These are phyloP conservation scores for Andinoacara biseriatus DNA, from an alignment of 2,113 vertebrate genomes.

Conservation along the genomic window DNA sequence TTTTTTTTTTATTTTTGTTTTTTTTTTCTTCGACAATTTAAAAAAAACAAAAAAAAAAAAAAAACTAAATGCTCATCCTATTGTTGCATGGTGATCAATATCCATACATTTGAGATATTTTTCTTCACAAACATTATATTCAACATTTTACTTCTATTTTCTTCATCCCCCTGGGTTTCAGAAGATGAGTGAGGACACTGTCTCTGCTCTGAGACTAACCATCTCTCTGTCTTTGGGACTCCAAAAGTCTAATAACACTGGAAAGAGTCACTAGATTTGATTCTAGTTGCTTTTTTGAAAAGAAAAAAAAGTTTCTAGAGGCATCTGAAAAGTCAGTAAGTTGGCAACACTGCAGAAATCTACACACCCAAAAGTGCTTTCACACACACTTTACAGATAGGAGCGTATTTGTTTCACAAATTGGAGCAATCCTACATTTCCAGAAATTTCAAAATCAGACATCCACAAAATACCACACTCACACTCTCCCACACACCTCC, in stretches of 20 bases:
- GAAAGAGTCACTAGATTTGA: no score
- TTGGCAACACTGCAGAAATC: not conserved
- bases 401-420: slow-evolving; percentile 10
- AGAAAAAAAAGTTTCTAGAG: no score
- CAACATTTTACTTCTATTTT: not conserved
- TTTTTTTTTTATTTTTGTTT: no score
- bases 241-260: no score
- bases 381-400: not conserved
- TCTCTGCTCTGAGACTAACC: no score
- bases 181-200: no score
- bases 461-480: not conserved
- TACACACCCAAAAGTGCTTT: not conserved
- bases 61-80: not conserved
- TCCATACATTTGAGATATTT: not conserved
- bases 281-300: no score
- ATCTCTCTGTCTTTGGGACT: no score
- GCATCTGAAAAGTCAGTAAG: no score
- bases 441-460: slow-evolving; percentile 19
- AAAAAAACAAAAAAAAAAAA: not conserved
- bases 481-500: no score
- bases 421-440: slow-evolving; percentile 10
- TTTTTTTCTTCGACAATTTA: no score
- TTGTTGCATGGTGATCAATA: not conserved
- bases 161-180: no score
- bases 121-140: not conserved